A percentile compares a stretch with the other conserved stretches of the same genome.
phyloP scores from a whole-genome alignment of 2,113 vertebrate genomes.

The Cheilinus undulatus region DNA sequence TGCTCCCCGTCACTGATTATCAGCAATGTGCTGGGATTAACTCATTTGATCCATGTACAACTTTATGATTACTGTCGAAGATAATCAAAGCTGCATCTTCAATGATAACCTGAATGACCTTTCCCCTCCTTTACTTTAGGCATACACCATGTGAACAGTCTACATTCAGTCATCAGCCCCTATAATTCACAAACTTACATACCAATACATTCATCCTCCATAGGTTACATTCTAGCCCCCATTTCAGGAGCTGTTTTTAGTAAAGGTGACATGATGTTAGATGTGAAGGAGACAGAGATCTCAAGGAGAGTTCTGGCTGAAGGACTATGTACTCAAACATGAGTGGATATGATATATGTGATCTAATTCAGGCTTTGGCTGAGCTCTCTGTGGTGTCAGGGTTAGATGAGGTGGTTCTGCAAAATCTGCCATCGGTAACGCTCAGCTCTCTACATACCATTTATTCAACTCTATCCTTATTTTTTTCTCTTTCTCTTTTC shows the following conservation, averaged over 20 bases:
- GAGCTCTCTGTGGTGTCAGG: constrained; percentile 17
- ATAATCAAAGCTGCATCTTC: no score
- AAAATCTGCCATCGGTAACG: constrained; percentile 10
- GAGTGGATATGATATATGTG: constrained; percentile 32
- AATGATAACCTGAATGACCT: background rate
- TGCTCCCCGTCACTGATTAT: no score
- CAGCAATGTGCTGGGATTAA: no score
- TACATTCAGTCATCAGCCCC: constrained; percentile 3
- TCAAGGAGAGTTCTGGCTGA: background rate
- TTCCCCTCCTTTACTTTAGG: background rate
- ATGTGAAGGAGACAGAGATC: background rate
- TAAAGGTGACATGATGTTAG: constrained; percentile 11
- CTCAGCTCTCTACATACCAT: constrained; percentile 41
- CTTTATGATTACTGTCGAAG: no score
- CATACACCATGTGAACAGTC: constrained; percentile 18
- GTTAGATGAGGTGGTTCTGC: constrained; percentile 5
- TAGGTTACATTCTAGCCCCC: constrained; percentile 21
- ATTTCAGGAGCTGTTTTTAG: constrained; percentile 28
- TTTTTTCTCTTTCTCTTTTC: constrained; percentile 23
- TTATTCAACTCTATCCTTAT: constrained; percentile 59
- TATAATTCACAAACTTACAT: constrained; percentile 17
- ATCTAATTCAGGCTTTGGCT: constrained; percentile 30
- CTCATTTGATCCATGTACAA: no score
- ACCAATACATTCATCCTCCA: background rate
- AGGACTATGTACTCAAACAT: background rate